Evolutionary conservation across 1,140 invertebrate species (phyloP).

Genomic region (Oryzaephilus surinamensis): DNA sequence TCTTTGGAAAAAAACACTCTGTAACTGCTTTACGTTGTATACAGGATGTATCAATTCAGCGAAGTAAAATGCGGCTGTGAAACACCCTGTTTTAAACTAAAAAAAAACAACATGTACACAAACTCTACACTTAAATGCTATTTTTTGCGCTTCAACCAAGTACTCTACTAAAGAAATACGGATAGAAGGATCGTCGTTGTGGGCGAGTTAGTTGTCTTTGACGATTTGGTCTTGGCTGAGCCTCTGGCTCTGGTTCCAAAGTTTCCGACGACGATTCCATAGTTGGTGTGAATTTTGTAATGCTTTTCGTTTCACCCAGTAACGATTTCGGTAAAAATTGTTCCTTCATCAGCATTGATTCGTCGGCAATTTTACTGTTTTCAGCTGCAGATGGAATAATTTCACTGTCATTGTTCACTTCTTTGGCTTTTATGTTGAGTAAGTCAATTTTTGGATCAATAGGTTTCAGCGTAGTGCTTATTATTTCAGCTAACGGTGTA

Average conservation of each 20-base stretch:
- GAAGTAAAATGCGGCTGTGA: background rate
- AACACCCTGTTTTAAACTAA: background rate
- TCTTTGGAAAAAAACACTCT: no score
- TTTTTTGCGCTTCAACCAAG: constrained; percentile 36
- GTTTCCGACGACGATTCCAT: constrained; percentile 8
- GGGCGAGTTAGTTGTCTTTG: constrained; percentile 34
- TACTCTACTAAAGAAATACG: constrained; percentile 41
- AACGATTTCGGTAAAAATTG: constrained; percentile 22
- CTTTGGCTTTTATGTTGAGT: constrained; percentile 14
- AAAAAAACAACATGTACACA: background rate
- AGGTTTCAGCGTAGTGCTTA: constrained; percentile 1
- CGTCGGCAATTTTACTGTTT: constrained; percentile 6
- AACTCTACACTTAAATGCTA: constrained; percentile 1
- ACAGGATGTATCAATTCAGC: no score
- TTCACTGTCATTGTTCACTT: constrained; percentile 20
- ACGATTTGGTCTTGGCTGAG: constrained; percentile 31
- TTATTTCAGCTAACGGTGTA: no score
- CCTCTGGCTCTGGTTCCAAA: constrained; percentile 24
- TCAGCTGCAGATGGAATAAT: constrained; percentile 1
- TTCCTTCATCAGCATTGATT: constrained; percentile 10
- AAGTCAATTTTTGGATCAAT: constrained; percentile 23
- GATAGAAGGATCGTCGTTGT: constrained; percentile 37
- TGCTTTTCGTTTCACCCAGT: constrained; percentile 11
- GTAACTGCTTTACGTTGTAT: no score
- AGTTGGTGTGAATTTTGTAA: background rate